Evolutionary conservation across 2,888 invertebrate genomes (phyloP), one percentile per base, ranked within the genome.

Genomic region (Thysanoteuthis rhombus): DNA sequence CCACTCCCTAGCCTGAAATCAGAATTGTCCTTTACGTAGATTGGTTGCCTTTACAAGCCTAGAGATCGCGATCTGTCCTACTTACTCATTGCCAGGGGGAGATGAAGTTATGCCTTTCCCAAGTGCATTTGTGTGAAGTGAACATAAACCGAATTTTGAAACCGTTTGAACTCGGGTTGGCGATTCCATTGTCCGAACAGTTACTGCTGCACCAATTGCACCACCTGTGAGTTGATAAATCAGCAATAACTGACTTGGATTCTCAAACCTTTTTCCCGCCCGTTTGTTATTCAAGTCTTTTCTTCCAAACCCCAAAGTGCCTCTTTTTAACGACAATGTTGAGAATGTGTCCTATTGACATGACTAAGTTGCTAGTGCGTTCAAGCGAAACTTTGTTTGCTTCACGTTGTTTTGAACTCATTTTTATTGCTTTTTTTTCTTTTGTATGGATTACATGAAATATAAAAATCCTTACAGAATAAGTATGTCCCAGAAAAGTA

Each of bases 331-430:
- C 75, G 75, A 75, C 75, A 75, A 75, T 75, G n/a, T 75, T 2
- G 75, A 75, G 75, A 75, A 75, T 75, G 75, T 75, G 75, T 75
- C 75, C 75, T n/a, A 75, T 75, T 75, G n/a, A 75, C 75, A 75
- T n/a, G 36, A 75, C 3, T 36, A 75, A 75, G n/a, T 75, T 36
- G n/a, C 75, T 4, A 19, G 75, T 75, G 75, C 75, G 75, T 75
- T 75, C 75, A 75, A 16, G 16, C n/a, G 75, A 36, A 36, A 75
- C 75, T n/a, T 36, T 3, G 36, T n/a, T 75, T 12, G 12, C 75
- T 75, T 75, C n/a, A 16, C 75, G 36, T 75, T 75, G 75, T 75
- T 75, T n/a, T n/a, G 75, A 75, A 75, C 75, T n/a, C 75, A 5
- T n/a, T n/a, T n/a, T n/a, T 75, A 36, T 12, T n/a, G 12, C 36